Base-by-base conservation (phyloP, 2,797 vertebrate species). In the Diplodus puntazzo region DNA sequence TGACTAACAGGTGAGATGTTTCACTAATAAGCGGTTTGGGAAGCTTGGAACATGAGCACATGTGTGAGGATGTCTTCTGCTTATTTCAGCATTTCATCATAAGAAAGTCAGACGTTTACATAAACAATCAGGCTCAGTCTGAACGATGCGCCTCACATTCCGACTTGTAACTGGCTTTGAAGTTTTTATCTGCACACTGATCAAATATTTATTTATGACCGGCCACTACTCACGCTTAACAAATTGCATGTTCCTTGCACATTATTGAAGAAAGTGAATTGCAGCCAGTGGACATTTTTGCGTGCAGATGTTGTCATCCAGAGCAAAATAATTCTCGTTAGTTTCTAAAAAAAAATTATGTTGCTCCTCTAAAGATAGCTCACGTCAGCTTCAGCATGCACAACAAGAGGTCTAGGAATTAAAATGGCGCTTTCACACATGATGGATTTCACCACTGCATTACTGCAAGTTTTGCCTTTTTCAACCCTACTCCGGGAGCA, bases 21-120 rank as follows among this genome's bases (percentile, higher is more conserved):
- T 82, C 43, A 1, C 14, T 86, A 87, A 91, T 85, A 61, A 89
- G 42, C 11, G 74, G 71, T 78, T 86, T 87, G 62, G 75, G 76
- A 77, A 78, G 77, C 63, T 18, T 21, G 18, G 39, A 59, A 72
- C 25, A 4, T 45, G 43, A 61, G n/a, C 17, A 52, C 57, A 59
- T 11, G 7, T 64, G 30, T 61, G 64, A 60, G 25, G 59, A 76
- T 57, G 42, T 10, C 5, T 30, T 71, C 66, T 72, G 77, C 55
- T 53, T 18, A 42, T 79, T 77, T 82, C 8, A 23, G 55, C 8
- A 5, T 34, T 34, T 34, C 34, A 79, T 16, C 50, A 69, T 71
- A 13, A 43, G 62, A 27, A 69, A 69, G 86, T 87, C 67, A 60
- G 63, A 75, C 54, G 70, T 80, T 58, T 60, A 48, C 77, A 71